A percentile compares a stretch with the other conserved stretches of the same genome.
These are phyloP conservation scores for Dryobates pubescens DNA, from an alignment of 2,797 vertebrate genomes.

Conservation along the genomic window DNA sequence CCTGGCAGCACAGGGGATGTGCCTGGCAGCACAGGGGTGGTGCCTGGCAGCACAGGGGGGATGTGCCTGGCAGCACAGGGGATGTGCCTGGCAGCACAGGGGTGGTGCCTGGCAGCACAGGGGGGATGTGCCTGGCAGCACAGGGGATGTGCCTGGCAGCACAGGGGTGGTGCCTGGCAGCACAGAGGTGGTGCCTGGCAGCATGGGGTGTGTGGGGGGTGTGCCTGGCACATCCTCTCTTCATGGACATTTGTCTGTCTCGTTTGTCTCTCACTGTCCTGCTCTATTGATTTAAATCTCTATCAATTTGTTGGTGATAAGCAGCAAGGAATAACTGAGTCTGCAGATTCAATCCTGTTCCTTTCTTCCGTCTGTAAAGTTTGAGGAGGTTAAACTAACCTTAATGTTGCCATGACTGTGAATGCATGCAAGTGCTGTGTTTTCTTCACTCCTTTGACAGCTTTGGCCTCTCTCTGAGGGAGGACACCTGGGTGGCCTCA, in stretches of 20 bases:
- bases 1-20: too few relatives aligned
- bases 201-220: too few relatives aligned
- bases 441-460: neutral
- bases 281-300: conserved; percentile 4
- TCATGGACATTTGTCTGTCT: neutral
- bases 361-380: neutral
- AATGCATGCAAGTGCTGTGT: neutral
- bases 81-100: too few relatives aligned
- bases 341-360: neutral
- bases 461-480: neutral
- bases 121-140: too few relatives aligned
- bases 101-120: too few relatives aligned
- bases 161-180: neutral
- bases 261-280: neutral
- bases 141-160: too few relatives aligned
- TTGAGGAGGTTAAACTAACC: neutral
- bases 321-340: neutral
- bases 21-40: too few relatives aligned
- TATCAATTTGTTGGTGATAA: neutral
- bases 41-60: too few relatives aligned
- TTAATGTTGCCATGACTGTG: neutral
- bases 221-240: neutral
- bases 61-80: too few relatives aligned
- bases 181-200: too few relatives aligned
- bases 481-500: neutral